Conservation (phyloP, 2,797 vertebrate species). For the Falco peregrinus region DNA sequence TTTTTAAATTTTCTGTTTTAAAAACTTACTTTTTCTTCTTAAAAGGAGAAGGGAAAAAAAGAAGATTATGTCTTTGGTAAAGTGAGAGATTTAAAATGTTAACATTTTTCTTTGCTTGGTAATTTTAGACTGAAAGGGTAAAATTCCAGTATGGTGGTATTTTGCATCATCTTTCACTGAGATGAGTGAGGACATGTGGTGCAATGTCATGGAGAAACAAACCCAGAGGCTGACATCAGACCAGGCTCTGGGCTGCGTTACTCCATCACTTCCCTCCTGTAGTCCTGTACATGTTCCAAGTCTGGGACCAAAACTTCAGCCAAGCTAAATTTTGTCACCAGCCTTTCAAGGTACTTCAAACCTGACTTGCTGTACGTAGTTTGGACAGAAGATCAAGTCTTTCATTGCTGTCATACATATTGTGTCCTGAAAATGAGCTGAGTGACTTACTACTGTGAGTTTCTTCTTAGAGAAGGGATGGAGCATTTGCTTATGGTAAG, state of each 20-base stretch:
- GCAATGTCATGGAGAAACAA: not conserved
- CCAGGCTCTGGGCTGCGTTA: fast-evolving
- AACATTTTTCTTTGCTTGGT: not conserved
- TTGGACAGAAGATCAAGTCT: not conserved
- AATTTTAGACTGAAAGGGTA: not conserved
- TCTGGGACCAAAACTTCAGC: not conserved
- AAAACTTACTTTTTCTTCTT: not conserved
- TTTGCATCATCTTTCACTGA: not conserved
- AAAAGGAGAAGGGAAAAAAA: not conserved
- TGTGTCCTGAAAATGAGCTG: not conserved
- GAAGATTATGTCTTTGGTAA: not conserved
- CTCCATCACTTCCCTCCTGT: not conserved
- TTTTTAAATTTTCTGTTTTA: not conserved
- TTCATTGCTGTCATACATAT: not conserved
- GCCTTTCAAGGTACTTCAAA: not conserved
- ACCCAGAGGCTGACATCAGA: not conserved
- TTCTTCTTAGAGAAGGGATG: not conserved
- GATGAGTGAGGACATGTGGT: not conserved
- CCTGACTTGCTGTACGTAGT: not conserved
- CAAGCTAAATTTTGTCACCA: not conserved
- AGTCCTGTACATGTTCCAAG: fast-evolving
- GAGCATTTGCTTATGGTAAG: not conserved
- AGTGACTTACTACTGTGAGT: not conserved
- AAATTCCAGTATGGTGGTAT: not conserved
- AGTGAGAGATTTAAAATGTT: not conserved